Percentiles rank a stretch among this genome's conserved stretches.
Conservation (phyloP, 2,888 invertebrate genomes). For the Tiliacea citrago region DNA sequence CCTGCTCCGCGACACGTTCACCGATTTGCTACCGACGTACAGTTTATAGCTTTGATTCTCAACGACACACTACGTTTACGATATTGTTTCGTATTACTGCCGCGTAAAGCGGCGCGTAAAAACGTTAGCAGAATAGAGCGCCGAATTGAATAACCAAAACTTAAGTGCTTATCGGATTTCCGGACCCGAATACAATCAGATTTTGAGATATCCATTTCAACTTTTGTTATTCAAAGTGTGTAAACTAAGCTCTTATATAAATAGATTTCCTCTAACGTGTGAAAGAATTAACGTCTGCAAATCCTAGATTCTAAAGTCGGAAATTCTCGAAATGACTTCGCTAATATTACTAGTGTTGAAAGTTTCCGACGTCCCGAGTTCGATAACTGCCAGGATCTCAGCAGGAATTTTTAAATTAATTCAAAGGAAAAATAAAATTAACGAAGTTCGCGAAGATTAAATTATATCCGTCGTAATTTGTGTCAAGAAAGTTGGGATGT, state of each 20-base stretch:
- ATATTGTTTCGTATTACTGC: conserved; percentile 86
- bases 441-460: conserved; percentile 86
- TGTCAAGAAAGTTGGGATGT: conserved; percentile 84
- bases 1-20: conserved; percentile 83
- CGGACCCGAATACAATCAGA: conserved; percentile 29
- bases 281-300: conserved; percentile 63
- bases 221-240: conserved; percentile 37
- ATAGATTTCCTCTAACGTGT: conserved; percentile 43
- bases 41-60: conserved; percentile 89
- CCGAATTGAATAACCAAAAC: conserved; percentile 63
- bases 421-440: conserved; percentile 89
- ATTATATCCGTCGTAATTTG: conserved; percentile 87
- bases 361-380: conserved; percentile 84
- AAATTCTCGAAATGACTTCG: conserved; percentile 82
- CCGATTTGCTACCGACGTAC: conserved; percentile 87
- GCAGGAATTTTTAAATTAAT: conserved; percentile 89
- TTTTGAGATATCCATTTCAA: conserved; percentile 30
- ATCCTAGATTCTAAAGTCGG: conserved; percentile 74
- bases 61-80: conserved; percentile 86
- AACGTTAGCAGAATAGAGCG: conserved; percentile 60
- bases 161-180: conserved; percentile 60
- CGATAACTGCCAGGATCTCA: conserved; percentile 86
- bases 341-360: conserved; percentile 86
- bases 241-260: conserved; percentile 24
- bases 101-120: conserved; percentile 78